Evolutionary conservation across 2,888 invertebrate species (phyloP), one percentile per base, ranked within the genome.

Genomic region (Acanthosoma haemorrhoidale): DNA sequence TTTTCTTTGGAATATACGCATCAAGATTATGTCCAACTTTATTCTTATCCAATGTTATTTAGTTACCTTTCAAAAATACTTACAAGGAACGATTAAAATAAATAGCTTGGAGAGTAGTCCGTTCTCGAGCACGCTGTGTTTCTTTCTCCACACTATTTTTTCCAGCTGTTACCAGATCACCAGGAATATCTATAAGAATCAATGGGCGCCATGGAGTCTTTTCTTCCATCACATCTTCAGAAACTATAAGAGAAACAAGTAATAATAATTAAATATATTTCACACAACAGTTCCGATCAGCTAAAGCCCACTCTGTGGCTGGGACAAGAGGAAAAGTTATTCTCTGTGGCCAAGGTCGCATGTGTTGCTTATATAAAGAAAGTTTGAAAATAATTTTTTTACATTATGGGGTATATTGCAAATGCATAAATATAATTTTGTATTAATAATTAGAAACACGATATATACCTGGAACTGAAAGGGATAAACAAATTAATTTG

Each of bases 51-150:
- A n/a, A n/a, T n/a, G n/a, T n/a, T n/a, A n/a, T n/a, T n/a, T n/a
- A n/a, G n/a, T n/a, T n/a, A n/a, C n/a, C n/a, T 68, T 15, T 60
- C 18, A 21, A 43, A 43, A 59, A 41, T 61, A 73, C 74, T 72
- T 73, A 75, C 76, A 73, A 70, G 59, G 72, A 73, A 70, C 88
- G 87, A 76, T 88, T 87, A 79, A 92, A 92, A 80, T 92, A 92
- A 18, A 93, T 81, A 0, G 91, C 89, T 77, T 74, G 90, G 21
- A 96, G 82, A 2, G 92, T 91, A 39, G 88, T 88, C 78, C 90
- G 89, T 80, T 96, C 95, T 18, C 96, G 84, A 66, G 92, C 89
- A 74, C 89, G 89, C 80, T 96, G 96, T 66, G 93, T 88, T 70
- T 88, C 88, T 78, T 89, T 91, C 82, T 97, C 95, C 77, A 87